Evolutionary conservation across 2,888 invertebrate genomes (phyloP), one percentile per base, ranked within the genome.

Genomic region (Lasiommata megera): DNA sequence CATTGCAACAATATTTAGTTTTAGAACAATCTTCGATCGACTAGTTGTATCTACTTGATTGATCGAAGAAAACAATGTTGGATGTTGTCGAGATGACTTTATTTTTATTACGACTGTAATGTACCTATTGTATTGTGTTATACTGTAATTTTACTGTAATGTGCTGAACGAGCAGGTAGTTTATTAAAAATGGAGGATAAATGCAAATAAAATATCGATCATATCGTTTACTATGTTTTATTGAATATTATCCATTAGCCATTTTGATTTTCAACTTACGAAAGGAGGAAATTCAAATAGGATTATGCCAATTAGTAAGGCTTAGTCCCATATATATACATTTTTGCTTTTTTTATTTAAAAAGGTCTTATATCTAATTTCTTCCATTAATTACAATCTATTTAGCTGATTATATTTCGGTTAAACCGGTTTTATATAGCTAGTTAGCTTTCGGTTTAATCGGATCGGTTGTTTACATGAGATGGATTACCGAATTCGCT

Each of bases 151-250:
- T 5, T 44, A 29, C 23, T 43, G 43, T 18, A 23, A 2, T 43
- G 34, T 34, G 43, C 31, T 36, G 34, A 18, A 53, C 37, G 43
- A 60, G 53, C 41, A 16, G 37, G 38, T 58, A 58, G 51, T 51
- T 38, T 38, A 47, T 51, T 58, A 28, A 14, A 54, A 53, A 54
- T 75, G 71, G 74, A 67, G 71, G 70, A 72, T 68, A 72, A 68
- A 73, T 71, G 70, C 72, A 73, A 77, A 74, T 74, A 72, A 74
- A 76, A 73, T 69, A 68, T 74, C 71, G 73, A 72, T 70, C 67
- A 68, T 58, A 61, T 57, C 60, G 50, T 52, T 62, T 51, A 48
- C 58, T 54, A 29, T 23, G 58, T 53, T 52, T 43, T 41, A 9
- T 34, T 34, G 3, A 34, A 34, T 59, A n/a, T n/a, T n/a, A 53